phyloP scores from a whole-genome alignment of 2,113 vertebrate genomes.

The Silurus meridionalis region DNA sequence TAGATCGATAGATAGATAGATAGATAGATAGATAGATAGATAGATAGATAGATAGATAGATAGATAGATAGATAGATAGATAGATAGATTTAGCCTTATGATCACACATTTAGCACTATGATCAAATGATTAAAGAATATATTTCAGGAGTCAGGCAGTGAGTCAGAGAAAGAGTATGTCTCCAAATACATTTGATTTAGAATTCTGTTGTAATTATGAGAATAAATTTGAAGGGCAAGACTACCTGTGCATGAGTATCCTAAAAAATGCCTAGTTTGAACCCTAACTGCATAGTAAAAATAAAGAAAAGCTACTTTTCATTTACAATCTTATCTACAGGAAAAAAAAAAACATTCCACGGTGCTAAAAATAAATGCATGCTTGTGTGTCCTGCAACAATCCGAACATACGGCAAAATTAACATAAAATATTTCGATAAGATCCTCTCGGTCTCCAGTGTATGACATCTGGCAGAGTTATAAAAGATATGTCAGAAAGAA shows the following conservation, averaged over 20 bases:
- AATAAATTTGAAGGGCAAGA: background rate
- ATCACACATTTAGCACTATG: background rate
- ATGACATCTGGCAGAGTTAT: constrained; percentile 23
- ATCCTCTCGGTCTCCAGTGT: constrained; percentile 21
- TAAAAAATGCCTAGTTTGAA: background rate
- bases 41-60: too few species aligned
- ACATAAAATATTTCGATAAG: constrained; percentile 22
- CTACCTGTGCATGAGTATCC: background rate
- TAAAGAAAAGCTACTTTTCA: background rate
- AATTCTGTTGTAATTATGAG: background rate
- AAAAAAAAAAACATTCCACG: background rate
- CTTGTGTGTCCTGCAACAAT: constrained; percentile 11
- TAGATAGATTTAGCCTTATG: too few species aligned
- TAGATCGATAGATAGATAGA: too few species aligned
- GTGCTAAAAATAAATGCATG: constrained; percentile 2
- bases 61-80: too few species aligned
- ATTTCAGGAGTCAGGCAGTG: background rate
- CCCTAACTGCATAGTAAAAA: background rate
- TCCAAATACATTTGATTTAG: background rate
- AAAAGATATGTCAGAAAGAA: constrained; percentile 23
- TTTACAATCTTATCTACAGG: background rate
- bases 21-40: too few species aligned
- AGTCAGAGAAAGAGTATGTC: background rate
- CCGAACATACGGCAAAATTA: constrained; percentile 22
- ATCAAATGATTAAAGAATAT: background rate